These are phyloP conservation scores for Nycticryphes semicollaris DNA, from an alignment of 2,113 vertebrate genomes.

Conservation along the genomic window DNA sequence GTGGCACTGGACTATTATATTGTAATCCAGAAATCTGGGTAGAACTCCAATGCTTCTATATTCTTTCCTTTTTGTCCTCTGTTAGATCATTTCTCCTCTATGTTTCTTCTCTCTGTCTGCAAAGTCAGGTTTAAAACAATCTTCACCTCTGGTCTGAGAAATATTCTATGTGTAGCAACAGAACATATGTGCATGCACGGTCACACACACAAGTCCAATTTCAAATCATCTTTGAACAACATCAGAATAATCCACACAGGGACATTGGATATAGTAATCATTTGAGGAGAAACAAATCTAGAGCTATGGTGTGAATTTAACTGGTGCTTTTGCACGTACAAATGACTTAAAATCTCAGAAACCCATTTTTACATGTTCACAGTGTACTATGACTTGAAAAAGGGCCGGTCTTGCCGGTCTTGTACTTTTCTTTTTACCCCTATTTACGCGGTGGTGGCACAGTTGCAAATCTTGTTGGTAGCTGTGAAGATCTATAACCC, in stretches of 20 bases:
- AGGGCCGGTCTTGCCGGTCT: background rate
- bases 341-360: background rate
- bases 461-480: background rate
- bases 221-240: background rate
- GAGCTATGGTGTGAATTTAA: background rate
- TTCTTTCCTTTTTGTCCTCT: background rate
- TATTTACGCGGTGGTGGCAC: background rate
- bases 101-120: background rate
- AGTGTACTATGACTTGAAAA: background rate
- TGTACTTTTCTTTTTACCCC: too few species aligned
- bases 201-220: background rate
- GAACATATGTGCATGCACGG: accelerated
- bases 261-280: background rate
- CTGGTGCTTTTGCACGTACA: background rate
- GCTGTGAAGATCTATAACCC: background rate
- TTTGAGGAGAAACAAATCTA: background rate
- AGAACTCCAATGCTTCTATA: background rate
- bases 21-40: background rate
- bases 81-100: background rate
- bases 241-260: background rate
- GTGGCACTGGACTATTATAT: background rate
- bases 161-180: background rate
- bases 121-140: background rate
- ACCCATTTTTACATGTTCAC: background rate
- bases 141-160: background rate